Conservation (phyloP, 1,140 invertebrate species). For the Diuraphis noxia region DNA sequence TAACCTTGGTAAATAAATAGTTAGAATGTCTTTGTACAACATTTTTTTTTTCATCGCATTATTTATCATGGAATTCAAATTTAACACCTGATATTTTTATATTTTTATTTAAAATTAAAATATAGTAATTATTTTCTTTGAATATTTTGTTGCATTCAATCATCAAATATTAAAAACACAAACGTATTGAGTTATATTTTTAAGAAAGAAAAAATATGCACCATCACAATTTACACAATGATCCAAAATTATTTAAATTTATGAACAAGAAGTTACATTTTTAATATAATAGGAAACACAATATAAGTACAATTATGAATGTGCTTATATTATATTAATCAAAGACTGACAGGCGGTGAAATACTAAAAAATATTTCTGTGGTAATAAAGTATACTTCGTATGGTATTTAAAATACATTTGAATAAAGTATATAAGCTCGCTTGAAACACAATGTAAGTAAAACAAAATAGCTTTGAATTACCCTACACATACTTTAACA, state of each 20-base stretch:
- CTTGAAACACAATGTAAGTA: neutral
- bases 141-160: neutral
- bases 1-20: too few relatives aligned
- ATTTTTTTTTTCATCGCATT: too few relatives aligned
- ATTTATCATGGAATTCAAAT: too few relatives aligned
- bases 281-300: neutral
- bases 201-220: neutral
- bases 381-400: neutral
- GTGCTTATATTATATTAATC: neutral
- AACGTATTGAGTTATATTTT: neutral
- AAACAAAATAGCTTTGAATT: constrained; percentile 13
- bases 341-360: neutral
- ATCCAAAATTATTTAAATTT: neutral
- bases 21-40: too few relatives aligned
- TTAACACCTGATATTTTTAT: neutral
- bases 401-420: neutral
- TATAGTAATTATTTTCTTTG: neutral
- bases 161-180: neutral
- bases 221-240: neutral
- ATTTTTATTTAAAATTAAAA: neutral
- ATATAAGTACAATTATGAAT: neutral
- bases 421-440: neutral
- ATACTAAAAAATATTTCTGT: neutral
- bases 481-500: neutral
- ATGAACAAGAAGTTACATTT: neutral